phyloP scores from a whole-genome alignment of 2,888 invertebrate species.

The Spisula subtruncata region DNA sequence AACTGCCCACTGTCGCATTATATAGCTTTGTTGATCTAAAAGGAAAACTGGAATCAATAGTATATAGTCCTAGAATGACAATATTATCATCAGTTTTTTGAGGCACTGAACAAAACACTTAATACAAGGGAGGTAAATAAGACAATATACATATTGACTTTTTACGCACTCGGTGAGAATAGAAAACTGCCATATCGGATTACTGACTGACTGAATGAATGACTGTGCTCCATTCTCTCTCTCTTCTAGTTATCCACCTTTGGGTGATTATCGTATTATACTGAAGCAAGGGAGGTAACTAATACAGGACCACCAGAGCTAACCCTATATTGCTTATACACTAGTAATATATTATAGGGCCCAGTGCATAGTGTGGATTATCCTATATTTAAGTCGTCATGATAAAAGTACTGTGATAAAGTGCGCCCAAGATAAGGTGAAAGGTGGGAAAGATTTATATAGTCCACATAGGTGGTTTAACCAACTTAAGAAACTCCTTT shows the following conservation, averaged over 20 bases:
- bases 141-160: slow-evolving; percentile 38
- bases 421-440: too few species aligned
- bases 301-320: background rate
- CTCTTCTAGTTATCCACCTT: background rate
- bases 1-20: slow-evolving; percentile 66
- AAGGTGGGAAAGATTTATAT: too few species aligned
- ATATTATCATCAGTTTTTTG: slow-evolving; percentile 55
- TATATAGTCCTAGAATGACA: slow-evolving; percentile 63
- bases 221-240: too few species aligned
- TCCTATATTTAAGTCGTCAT: too few species aligned
- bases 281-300: background rate
- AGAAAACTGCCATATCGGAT: background rate
- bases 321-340: background rate
- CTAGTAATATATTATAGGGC: too few species aligned
- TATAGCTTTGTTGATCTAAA: slow-evolving; percentile 64
- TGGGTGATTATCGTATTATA: background rate
- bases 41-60: slow-evolving; percentile 42
- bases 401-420: too few species aligned
- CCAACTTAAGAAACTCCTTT: too few species aligned
- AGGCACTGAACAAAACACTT: slow-evolving; percentile 52
- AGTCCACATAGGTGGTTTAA: too few species aligned
- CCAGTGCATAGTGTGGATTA: too few species aligned
- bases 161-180: background rate
- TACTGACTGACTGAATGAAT: background rate
- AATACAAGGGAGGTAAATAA: slow-evolving; percentile 63